Evolutionary conservation across 2,113 vertebrate species (phyloP).

Genomic region (Balaeniceps rex): DNA sequence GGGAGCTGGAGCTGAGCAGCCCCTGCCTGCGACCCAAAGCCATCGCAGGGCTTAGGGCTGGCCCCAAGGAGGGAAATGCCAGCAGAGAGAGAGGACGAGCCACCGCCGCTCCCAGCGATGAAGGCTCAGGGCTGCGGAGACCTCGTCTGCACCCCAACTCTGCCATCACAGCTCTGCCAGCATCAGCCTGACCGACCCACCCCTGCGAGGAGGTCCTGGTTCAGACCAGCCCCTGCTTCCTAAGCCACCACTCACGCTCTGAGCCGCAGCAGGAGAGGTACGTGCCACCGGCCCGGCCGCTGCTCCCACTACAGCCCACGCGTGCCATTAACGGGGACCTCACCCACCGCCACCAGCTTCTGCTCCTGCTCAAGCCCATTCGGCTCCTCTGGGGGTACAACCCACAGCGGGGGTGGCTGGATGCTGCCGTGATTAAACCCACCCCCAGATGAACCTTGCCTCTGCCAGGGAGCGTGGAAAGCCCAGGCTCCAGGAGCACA

Average conservation of each 20-base stretch:
- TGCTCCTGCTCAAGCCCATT: neutral
- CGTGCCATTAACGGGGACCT: neutral
- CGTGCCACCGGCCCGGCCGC: neutral
- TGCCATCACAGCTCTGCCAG: neutral
- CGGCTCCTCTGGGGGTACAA: neutral
- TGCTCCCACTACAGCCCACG: neutral
- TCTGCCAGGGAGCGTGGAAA: neutral
- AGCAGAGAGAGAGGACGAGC: rapidly evolving
- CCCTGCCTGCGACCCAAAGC: neutral
- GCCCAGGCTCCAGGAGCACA: neutral
- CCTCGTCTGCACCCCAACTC: neutral
- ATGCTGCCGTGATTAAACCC: neutral
- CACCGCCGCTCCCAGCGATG: rapidly evolving
- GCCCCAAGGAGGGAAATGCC: neutral
- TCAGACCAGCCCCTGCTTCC: neutral
- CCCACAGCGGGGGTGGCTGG: rapidly evolving
- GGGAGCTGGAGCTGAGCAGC: neutral
- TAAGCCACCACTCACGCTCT: neutral
- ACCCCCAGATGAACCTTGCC: neutral
- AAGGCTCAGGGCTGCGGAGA: neutral
- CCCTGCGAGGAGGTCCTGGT: neutral
- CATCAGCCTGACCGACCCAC: neutral
- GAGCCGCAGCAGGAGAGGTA: neutral
- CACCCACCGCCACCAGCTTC: neutral
- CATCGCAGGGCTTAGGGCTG: neutral